Base-by-base conservation (phyloP, 2,797 vertebrate genomes). In the Pelobates cultripes region DNA sequence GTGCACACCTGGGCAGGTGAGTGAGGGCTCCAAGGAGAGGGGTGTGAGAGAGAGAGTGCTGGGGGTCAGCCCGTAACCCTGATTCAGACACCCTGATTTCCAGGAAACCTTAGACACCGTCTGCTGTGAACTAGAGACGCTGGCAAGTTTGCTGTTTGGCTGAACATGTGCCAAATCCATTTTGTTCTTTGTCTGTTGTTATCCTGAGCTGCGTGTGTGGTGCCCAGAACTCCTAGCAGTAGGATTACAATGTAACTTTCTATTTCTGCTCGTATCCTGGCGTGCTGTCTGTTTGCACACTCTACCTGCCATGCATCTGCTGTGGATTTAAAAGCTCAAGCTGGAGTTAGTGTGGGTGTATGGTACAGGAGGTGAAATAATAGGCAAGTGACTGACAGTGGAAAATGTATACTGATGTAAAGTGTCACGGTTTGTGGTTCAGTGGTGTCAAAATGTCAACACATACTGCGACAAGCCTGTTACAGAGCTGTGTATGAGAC, bases 1-100 rank as follows among this genome's bases (percentile, higher is more conserved):
- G 17, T 43, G 70, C 13, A 2, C 63, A 15, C 7, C 15, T 42
- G 43, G 3, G 63, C 77, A 83, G 77, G 71, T 79, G 72, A 83
- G 77, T 6, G 60, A 45, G 57, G 6, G 14, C 4, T 14, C 14
- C 13, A 12, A 15, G 73, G 53, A n/a, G 51, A 47, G 47, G 28
- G 71, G 5, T n/a, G 28, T 28, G 28, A 1, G 28, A 1, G 28
- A 28, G 28, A 28, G 28, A 28, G 28, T 28, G 28, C 28, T 28
- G 28, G 28, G 28, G 28, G 28, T 28, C 28, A 28, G 28, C 28
- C 28, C 1, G 28, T 28, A 28, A 28, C 28, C 28, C 28, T 28
- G 28, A 28, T 28, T 28, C 28, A 28, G 2, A 28, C 28, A 28
- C 28, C 28, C 28, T 28, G 28, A 28, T 28, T 28, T 28, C 28